phyloP scores from a whole-genome alignment of 2,888 invertebrate genomes.

The Cosmorhoe ocellata region DNA sequence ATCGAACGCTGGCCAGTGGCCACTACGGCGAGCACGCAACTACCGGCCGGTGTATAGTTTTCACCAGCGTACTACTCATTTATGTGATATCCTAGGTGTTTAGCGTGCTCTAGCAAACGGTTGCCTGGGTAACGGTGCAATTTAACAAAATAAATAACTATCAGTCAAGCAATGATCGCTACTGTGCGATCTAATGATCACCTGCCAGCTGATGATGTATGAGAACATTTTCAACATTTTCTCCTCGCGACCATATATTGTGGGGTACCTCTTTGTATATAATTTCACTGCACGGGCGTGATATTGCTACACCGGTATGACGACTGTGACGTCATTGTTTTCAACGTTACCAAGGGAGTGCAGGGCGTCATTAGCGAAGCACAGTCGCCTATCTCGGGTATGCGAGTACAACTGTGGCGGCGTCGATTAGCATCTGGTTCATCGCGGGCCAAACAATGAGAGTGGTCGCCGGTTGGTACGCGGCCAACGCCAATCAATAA shows the following conservation, averaged over 20 bases:
- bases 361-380: slow-evolving; percentile 50
- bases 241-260: slow-evolving; percentile 40
- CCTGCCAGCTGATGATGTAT: slow-evolving; percentile 76
- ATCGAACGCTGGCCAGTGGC: slow-evolving; percentile 41
- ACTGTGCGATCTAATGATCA: slow-evolving; percentile 62
- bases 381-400: slow-evolving; percentile 65
- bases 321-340: slow-evolving; percentile 38
- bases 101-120: slow-evolving; percentile 56
- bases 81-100: slow-evolving; percentile 38
- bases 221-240: slow-evolving; percentile 77
- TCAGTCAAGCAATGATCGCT: slow-evolving; percentile 55
- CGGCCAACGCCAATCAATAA: slow-evolving; percentile 67
- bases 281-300: slow-evolving; percentile 30
- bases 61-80: slow-evolving; percentile 28
- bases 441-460: slow-evolving; percentile 76
- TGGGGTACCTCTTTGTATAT: slow-evolving; percentile 14
- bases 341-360: slow-evolving; percentile 33
- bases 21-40: slow-evolving; percentile 45
- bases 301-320: slow-evolving; percentile 35
- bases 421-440: slow-evolving; percentile 71
- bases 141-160: slow-evolving; percentile 45
- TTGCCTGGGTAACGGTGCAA: slow-evolving; percentile 64
- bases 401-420: slow-evolving; percentile 60
- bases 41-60: slow-evolving; percentile 30
- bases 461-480: slow-evolving; percentile 78